Conservation (phyloP, 2,113 vertebrate species). For the Empidonax traillii region DNA sequence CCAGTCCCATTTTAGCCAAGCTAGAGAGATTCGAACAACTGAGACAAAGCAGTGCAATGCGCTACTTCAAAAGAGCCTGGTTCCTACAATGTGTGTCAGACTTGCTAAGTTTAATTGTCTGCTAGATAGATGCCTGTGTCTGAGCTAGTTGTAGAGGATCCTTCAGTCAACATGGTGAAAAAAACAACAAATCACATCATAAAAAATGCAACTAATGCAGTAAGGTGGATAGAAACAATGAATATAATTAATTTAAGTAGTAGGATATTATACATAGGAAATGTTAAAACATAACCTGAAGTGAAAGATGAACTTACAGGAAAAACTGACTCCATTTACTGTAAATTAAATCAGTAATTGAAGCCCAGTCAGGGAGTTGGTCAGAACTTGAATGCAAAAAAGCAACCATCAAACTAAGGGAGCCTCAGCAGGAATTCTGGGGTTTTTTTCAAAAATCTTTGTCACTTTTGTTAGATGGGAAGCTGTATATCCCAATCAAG, state of each 20-base stretch:
- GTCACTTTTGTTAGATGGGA: background rate
- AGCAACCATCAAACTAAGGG: background rate
- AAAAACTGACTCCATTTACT: background rate
- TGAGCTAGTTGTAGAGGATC: background rate
- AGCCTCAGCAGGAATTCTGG: background rate
- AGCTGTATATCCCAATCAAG: background rate
- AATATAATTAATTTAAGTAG: background rate
- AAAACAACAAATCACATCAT: background rate
- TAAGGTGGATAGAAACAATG: background rate
- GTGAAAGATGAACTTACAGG: background rate
- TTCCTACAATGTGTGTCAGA: background rate
- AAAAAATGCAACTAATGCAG: background rate
- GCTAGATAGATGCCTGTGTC: background rate
- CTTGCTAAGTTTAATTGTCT: background rate
- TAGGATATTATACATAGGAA: background rate
- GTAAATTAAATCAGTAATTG: background rate
- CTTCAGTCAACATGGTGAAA: background rate
- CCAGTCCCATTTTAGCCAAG: background rate
- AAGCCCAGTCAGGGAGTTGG: background rate
- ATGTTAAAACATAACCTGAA: background rate
- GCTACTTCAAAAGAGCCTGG: background rate
- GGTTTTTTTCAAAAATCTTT: background rate
- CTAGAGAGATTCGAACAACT: background rate
- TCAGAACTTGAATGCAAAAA: background rate
- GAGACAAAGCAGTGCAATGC: background rate